These are phyloP conservation scores for Melieria crassipennis DNA, from an alignment of 2,888 invertebrate genomes.

Conservation along the genomic window DNA sequence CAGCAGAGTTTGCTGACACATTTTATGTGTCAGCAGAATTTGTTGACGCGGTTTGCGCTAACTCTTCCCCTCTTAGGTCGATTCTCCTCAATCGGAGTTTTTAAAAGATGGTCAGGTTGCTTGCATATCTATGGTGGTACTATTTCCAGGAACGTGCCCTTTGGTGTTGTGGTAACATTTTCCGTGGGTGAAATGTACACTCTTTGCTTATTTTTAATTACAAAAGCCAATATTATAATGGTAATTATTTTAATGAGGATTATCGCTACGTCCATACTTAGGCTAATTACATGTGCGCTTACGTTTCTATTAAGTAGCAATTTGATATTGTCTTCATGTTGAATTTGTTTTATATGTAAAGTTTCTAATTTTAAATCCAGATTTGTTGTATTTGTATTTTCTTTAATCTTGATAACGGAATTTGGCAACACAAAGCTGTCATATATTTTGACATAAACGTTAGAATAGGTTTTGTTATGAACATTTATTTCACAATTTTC, in stretches of 20 bases:
- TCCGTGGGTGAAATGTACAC: background rate
- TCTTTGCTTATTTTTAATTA: constrained; percentile 17
- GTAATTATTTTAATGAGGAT: constrained; percentile 13
- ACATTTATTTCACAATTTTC: constrained; percentile 33
- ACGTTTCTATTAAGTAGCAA: constrained; percentile 13
- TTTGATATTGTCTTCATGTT: constrained; percentile 27
- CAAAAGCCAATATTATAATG: background rate
- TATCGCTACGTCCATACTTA: constrained; percentile 18
- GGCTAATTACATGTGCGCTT: constrained; percentile 12
- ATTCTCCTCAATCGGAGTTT: too few species aligned
- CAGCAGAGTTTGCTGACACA: too few species aligned
- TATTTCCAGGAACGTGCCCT: too few species aligned
- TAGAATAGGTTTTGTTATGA: constrained; percentile 28
- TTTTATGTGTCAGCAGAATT: too few species aligned
- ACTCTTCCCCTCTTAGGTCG: too few species aligned
- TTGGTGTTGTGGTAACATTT: background rate
- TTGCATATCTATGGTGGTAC: too few species aligned
- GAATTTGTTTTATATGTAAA: background rate
- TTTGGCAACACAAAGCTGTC: constrained; percentile 32
- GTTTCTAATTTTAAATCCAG: constrained; percentile 26
- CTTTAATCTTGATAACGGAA: constrained; percentile 32
- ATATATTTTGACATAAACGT: constrained; percentile 27
- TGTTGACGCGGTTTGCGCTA: too few species aligned
- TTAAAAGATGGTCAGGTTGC: too few species aligned
- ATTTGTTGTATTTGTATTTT: constrained; percentile 22